phyloP scores from a whole-genome alignment of 2,113 vertebrate species.

The Xenopus borealis region DNA sequence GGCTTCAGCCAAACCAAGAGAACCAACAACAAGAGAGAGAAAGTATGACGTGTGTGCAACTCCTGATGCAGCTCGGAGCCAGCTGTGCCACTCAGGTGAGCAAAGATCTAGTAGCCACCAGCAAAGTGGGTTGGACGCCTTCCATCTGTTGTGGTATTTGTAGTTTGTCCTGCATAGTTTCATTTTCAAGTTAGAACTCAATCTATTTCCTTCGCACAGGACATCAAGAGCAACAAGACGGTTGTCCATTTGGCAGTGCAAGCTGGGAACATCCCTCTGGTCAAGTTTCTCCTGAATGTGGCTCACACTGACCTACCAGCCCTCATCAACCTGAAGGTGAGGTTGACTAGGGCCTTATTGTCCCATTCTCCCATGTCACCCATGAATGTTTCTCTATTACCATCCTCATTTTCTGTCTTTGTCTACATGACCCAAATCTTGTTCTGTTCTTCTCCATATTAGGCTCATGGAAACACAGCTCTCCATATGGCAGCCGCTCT shows the following conservation, averaged over 20 bases:
- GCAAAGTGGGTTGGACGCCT: too few species aligned
- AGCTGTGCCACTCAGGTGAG: slow-evolving; percentile 77
- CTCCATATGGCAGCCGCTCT: slow-evolving; percentile 89
- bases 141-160: neutral
- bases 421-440: neutral
- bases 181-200: neutral
- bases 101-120: too few species aligned
- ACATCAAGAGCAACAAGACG: slow-evolving; percentile 89
- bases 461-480: slow-evolving; percentile 89
- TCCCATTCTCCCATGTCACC: neutral
- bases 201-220: slow-evolving; percentile 57
- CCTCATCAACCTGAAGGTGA: slow-evolving; percentile 88
- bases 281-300: slow-evolving; percentile 72
- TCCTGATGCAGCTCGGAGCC: slow-evolving; percentile 71
- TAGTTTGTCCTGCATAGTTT: neutral
- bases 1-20: slow-evolving; percentile 37
- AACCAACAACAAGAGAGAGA: slow-evolving; percentile 59
- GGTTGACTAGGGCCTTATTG: neutral
- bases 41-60: slow-evolving; percentile 69
- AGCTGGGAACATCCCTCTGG: slow-evolving; percentile 77
- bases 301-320: slow-evolving; percentile 65
- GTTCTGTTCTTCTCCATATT: neutral
- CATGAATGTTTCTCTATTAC: neutral
- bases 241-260: slow-evolving; percentile 84
- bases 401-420: neutral